Evolutionary conservation across 2,797 vertebrate species (phyloP), one percentile per base, ranked within the genome.

Genomic region (Hyperoplus lanceolatus): DNA sequence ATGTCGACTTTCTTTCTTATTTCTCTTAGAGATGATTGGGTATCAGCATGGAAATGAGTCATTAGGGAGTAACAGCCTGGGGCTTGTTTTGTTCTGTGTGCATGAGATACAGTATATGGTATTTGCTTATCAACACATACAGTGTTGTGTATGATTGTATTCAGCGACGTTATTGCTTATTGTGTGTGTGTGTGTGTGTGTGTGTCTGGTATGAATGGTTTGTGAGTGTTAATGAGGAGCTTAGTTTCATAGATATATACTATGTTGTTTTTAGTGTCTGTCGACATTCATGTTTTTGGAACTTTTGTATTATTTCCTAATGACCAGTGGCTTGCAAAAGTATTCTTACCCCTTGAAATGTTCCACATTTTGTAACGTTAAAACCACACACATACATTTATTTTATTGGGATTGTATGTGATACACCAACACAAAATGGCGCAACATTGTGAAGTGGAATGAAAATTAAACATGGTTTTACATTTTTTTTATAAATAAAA

Each of bases 1-100:
- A 75, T 70, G 75, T 75, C 54, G 63, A 70, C 45, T 87, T 87
- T 89, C 48, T 66, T 83, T 74, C 82, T 73, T 75, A 78, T 90
- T 91, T 78, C 59, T 83, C 51, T 70, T 43, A 29, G 67, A 83
- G 70, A 75, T 84, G 75, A 90, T 88, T 87, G 79, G 66, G 12
- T 87, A 76, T 89, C 68, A 56, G 75, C 63, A 79, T 83, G 53
- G 65, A 85, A 87, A 88, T 85, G 50, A 86, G 74, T 82, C 71
- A 82, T 89, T 85, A 63, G 61, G 72, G 78, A 75, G 79, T 53
- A 73, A 73, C 68, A 77, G 74, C 86, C 85, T 0, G 51, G 18
- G 55, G 82, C 13, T 48, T 50, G 59, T 51, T 46, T 60, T 39
- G 68, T 58, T 63, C 60, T 53, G 45, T 60, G 51, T 57, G 42